phyloP scores from a whole-genome alignment of 2,888 invertebrate genomes.

The Caenorhabditis panamensis region DNA sequence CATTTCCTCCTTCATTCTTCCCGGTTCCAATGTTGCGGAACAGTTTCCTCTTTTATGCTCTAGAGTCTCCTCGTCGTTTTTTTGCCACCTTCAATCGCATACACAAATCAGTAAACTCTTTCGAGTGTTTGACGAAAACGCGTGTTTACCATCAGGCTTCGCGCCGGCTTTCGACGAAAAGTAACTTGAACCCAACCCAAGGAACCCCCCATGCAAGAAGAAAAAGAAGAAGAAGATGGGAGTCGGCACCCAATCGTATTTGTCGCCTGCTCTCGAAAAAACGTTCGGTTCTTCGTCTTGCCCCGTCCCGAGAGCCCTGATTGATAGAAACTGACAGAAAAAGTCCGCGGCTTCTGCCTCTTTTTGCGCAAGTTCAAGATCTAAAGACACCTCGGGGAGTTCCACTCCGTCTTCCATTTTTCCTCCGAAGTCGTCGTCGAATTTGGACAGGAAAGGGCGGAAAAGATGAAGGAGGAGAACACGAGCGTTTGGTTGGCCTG shows the following conservation, averaged over 20 bases:
- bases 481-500: slow-evolving; percentile 30
- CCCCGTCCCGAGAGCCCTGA: slow-evolving; percentile 2
- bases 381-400: slow-evolving; percentile 19
- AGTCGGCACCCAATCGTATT: slow-evolving; percentile 21
- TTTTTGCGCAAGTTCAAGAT: neutral
- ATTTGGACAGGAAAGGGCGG: neutral
- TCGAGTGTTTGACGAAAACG: slow-evolving; percentile 40
- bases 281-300: neutral
- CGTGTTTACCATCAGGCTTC: slow-evolving; percentile 44
- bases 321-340: too few relatives aligned
- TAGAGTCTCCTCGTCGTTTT: neutral
- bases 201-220: slow-evolving; percentile 19
- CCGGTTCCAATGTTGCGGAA: neutral
- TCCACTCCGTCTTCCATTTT: neutral
- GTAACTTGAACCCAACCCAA: slow-evolving; percentile 37
- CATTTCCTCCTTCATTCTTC: neutral
- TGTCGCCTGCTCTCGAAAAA: slow-evolving; percentile 32
- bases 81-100: slow-evolving; percentile 7
- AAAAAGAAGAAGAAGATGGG: slow-evolving; percentile 9
- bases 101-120: slow-evolving; percentile 20
- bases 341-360: neutral
- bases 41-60: slow-evolving; percentile 6
- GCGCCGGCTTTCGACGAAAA: slow-evolving; percentile 30
- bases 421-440: neutral
- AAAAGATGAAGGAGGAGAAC: slow-evolving; percentile 20